Base-by-base conservation (phyloP, 1,140 invertebrate genomes). In the Megathymus violae region DNA sequence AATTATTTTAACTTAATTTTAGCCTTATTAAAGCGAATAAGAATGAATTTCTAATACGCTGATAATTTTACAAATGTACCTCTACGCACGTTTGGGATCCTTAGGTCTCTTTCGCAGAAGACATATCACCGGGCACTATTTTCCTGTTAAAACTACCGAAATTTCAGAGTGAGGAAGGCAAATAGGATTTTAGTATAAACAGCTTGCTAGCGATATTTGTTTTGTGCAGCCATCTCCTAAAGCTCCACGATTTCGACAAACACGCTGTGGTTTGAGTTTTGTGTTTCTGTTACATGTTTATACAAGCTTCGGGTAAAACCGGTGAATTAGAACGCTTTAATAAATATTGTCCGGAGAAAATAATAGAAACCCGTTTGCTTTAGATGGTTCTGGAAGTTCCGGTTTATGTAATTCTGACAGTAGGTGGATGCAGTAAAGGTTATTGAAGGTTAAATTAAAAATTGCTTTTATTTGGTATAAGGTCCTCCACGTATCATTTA, bases 181-280 rank as follows among this genome's bases (percentile, higher is more conserved):
- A 52, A 41, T 19, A 50, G 47, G 15, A 41, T 17, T 25, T 46
- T 25, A 22, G 36, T 25, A 17, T 17, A 54, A 54, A 54, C 50
- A 25, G 50, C 34, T 54, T 6, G 36, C 11, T 7, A 25, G 36
- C 16, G 34, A 54, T 17, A 52, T 17, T 17, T 52, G 50, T n/a
- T 54, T 54, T 54, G 36, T 41, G 19, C 22, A 40, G 19, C 34
- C 36, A 41, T 41, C 25, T 22, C 9, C 16, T 17, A 54, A 54
- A 54, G 44, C 17, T 15, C 36, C 6, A 11, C 50, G 16, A 38
- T 54, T 54, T 15, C 0, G 11, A 16, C n/a, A 34, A 50, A 50
- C 47, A 34, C 50, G 50, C 50, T 54, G 38, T 25, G 50, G 34
- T 41, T 11, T 10, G 50, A 54, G 50, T 41, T 52, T 52, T 40